Conservation (phyloP, 2,888 invertebrate genomes). For the Entomobrya proxima region DNA sequence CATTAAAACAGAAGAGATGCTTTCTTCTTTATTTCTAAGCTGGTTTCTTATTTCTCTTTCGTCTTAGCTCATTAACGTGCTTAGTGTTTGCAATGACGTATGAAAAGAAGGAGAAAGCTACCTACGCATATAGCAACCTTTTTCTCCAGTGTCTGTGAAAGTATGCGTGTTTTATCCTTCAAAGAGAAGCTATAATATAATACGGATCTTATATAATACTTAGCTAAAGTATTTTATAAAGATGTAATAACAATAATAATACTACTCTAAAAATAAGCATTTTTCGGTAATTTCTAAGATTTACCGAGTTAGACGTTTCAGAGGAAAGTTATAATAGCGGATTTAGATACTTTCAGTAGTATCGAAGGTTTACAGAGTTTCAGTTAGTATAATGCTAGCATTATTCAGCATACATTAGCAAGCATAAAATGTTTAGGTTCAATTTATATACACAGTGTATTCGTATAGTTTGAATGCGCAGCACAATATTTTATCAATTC, state of each 20-base stretch:
- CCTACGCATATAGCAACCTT: not conserved
- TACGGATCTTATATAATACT: not conserved
- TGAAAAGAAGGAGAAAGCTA: constrained; percentile 3
- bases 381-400: not conserved
- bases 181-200: not conserved
- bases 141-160: not conserved
- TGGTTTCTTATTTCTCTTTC: constrained; percentile 55
- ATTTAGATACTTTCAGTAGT: not conserved
- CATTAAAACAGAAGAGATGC: constrained; percentile 54
- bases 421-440: not conserved
- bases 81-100: constrained; percentile 49
- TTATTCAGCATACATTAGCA: not conserved
- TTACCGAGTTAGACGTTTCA: constrained; percentile 10
- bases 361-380: not conserved
- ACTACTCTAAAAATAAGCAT: constrained; percentile 12
- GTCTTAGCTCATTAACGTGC: constrained; percentile 56
- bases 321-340: constrained; percentile 12
- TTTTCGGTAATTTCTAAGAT: constrained; percentile 8
- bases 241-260: constrained; percentile 15
- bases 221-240: not conserved
- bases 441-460: not conserved
- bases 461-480: not conserved
- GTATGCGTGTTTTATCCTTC: constrained; percentile 1
- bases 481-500: not conserved
- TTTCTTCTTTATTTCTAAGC: constrained; percentile 26